Base-by-base conservation (phyloP, 2,888 invertebrate genomes). In the Acleris holmiana region DNA sequence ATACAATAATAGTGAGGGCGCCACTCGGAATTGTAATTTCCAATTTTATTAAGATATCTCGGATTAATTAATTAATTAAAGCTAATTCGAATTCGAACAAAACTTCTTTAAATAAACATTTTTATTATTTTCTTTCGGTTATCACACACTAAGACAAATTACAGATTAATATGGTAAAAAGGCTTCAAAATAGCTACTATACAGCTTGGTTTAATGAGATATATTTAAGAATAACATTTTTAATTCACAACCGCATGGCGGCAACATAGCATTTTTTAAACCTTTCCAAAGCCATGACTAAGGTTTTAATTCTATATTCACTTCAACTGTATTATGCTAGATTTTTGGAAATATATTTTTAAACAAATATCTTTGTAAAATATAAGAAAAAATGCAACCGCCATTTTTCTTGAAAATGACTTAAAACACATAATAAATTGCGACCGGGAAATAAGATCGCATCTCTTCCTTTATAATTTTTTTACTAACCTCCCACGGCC, bases 251-350 rank as follows among this genome's bases (percentile, higher is more conserved):
- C 29, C 29, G 29, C 29, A 8, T 13, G 35, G 35, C 35, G 35
- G 13, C 35, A 35, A 35, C 35, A 8, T 8, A 8, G 8, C 29
- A 25, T 35, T 35, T 35, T 35, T 35, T 29, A n/a, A 41, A 41
- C n/a, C n/a, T 41, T 4, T 15, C 44, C 15, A 15, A n/a, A 2
- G 29, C 2, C 29, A 8, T 8, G 2, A 8, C 2, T 8, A 29
- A 2, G n/a, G n/a, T n/a, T n/a, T n/a, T 8, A 8, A 8, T 13
- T 18, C 18, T 35, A 15, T 13, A 35, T 61, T 61, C 53, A 61
- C 48, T 61, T 61, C 61, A 8, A 41, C 25, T 2, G 7, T 48
- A 62, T 56, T 56, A 62, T 17, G 50, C 62, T 62, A 44, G 19
- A 4, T 35, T 29, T 18, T 53, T 53, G 13, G 25, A 23, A 49